Base-by-base conservation (phyloP, 2,797 vertebrate species). In the Aselliscus stoliczkanus region DNA sequence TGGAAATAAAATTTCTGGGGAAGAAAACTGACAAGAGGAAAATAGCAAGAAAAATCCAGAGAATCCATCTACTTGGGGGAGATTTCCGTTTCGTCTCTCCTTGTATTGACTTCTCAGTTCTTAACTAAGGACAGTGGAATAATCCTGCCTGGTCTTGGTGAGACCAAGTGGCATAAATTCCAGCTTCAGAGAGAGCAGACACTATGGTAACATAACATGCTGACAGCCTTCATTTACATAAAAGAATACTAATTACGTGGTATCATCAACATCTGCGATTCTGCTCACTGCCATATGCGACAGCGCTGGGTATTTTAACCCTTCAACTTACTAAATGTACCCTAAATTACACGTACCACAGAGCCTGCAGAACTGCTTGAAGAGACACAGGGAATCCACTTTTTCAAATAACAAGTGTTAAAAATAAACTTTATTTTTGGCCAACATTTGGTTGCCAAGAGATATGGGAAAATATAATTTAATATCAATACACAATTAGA, bases 211-310 rank as follows among this genome's bases (percentile, higher is more conserved):
- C 98, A 98, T 97, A 98, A 98, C 98, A 98, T 75, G 93, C 93
- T 98, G 98, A 98, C 98, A 98, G 98, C 97, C 97, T 98, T 98
- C 98, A 98, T 98, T 98, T 98, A 98, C 98, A 98, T 98, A 98
- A 98, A 98, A 98, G 98, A 98, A 98, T 98, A 97, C 98, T 98
- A 98, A 98, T 98, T 98, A 98, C 88, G 96, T 98, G 98, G 98
- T 97, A 98, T 98, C 98, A 98, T 98, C 98, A 98, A 98, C 98
- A 98, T 98, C 98, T 98, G 98, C 95, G 98, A 98, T 98, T 98
- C 98, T 97, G 97, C 97, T 98, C 98, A 97, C 97, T 98, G 97
- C 98, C 98, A 98, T 98, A 98, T 98, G 98, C 88, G 97, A 98
- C 97, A 97, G 97, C 0, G 44, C 79, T 92, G 97, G 97, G 96